Base-by-base conservation (phyloP, 1,140 invertebrate genomes). In the Drosophila melanogaster region DNA sequence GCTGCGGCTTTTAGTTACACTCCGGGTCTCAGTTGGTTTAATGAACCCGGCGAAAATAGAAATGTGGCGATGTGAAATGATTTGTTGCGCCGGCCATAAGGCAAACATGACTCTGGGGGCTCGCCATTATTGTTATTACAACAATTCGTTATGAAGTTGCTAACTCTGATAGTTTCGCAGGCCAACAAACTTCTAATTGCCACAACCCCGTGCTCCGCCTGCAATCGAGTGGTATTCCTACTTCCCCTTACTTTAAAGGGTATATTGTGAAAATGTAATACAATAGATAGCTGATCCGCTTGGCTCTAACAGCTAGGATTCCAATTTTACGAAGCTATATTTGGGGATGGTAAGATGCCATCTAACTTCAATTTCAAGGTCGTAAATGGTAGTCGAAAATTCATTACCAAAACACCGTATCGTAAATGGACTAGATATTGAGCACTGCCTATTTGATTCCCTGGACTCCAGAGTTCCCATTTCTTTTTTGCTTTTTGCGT, bases 111-210 rank as follows among this genome's bases (percentile, higher is more conserved):
- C 67, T 66, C 64, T 37, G 24, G 26, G 24, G 37, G n/a, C 54
- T 58, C 50, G 58, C 51, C 59, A 77, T 60, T 67, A 77, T 75
- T 86, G 61, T 86, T 70, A 78, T 77, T 86, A 86, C 72, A 84
- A 79, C 56, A 74, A 85, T 85, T 85, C 61, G 77, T 80, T 86
- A 77, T 69, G 62, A 77, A 70, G 66, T 62, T 17, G 41, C 55
- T 56, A 49, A 38, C 54, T 46, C 37, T 38, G 55, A 51, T 61
- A 46, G 41, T 41, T 67, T 81, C 50, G 47, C 81, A 86, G 81
- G 81, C 77, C 77, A 85, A 85, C 81, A 85, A 85, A 85, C 81
- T 85, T 80, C 73, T 85, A 85, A 85, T 85, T 85, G 72, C 73
- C 72, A 33, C 56, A 37, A 55, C 73, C 44, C 55, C 46, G 43